A percentile compares a stretch with the other conserved stretches of the same genome.
Evolutionary conservation across 2,797 vertebrate species (phyloP).

Genomic region (Geotrypetes seraphini): DNA sequence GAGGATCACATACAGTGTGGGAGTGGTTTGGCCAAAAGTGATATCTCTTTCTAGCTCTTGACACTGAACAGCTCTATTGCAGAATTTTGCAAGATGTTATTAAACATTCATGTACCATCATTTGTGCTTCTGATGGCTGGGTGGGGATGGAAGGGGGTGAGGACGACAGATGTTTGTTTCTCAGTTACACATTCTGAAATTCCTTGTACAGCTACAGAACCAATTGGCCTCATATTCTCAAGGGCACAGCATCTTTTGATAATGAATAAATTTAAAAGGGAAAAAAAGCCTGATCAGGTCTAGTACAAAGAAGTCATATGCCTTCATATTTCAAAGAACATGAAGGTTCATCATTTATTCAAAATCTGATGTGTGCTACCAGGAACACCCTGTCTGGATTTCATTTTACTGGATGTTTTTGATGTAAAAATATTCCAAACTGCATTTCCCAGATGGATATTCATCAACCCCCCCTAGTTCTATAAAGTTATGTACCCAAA

Average conservation of each 20-base stretch:
- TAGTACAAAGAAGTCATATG: slow-evolving; percentile 23
- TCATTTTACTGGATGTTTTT: slow-evolving; percentile 20
- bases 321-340: slow-evolving; percentile 28
- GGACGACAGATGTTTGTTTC: no score
- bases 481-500: no score
- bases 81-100: slow-evolving; percentile 19
- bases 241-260: slow-evolving; percentile 39
- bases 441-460: slow-evolving; percentile 14
- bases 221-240: slow-evolving; percentile 28
- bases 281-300: slow-evolving; percentile 4
- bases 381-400: slow-evolving; percentile 19
- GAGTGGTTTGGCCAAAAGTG: no score
- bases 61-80: slow-evolving; percentile 24
- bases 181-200: slow-evolving; percentile 27
- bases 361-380: slow-evolving; percentile 28
- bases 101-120: slow-evolving; percentile 12
- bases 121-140: no score
- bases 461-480: no score
- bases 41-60: no score
- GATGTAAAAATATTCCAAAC: slow-evolving; percentile 11
- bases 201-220: slow-evolving; percentile 31
- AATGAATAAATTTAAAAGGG: slow-evolving; percentile 32
- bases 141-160: no score
- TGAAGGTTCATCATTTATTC: slow-evolving; percentile 40
- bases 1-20: no score